Base-by-base conservation (phyloP, 2,113 vertebrate species). In the Myxocyprinus asiaticus region DNA sequence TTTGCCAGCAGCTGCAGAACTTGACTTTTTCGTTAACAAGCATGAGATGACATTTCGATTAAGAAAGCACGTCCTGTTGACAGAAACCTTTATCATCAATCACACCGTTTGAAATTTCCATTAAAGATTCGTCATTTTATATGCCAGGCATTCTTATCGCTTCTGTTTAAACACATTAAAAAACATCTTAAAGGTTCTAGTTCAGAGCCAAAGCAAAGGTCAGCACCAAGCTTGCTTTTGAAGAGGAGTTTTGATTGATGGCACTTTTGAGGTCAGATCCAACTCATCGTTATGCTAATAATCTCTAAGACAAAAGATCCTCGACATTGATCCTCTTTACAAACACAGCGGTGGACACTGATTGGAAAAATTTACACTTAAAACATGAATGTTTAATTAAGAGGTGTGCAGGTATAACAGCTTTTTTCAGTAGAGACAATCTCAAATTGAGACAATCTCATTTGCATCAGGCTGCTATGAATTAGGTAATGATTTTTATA, bases 41-140 rank as follows among this genome's bases (percentile, higher is more conserved):
- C 14, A 50, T 22, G 61, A 69, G 53, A 71, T 81, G 62, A 81
- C 76, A 71, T 82, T 77, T 82, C 65, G 80, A 82, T 82, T 71
- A 77, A 70, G 43, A 58, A 67, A 77, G 61, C 56, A 68, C 56
- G 59, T 65, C 50, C 67, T 76, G 61, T 64, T 66, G 74, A 76
- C 63, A 56, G 42, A 55, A 71, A 58, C 63, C 75, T 70, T 75
- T 63, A 63, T 75, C 72, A 63, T 75, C 33, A 75, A 75, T 75
- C 59, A 75, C 59, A 47, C 44, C 10, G 59, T 75, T 75, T 66
- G 48, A 76, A 76, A 74, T 42, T 63, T 50, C 72, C 44, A 62
- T 50, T 50, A 63, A 74, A 64, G 58, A 53, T 33, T 33, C 22
- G 73, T 33, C 22, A 33, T 33, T 33, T 33, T 33, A 33, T 33